Conservation (phyloP, 1,140 invertebrate species). For the Diploscapter pachys region DNA sequence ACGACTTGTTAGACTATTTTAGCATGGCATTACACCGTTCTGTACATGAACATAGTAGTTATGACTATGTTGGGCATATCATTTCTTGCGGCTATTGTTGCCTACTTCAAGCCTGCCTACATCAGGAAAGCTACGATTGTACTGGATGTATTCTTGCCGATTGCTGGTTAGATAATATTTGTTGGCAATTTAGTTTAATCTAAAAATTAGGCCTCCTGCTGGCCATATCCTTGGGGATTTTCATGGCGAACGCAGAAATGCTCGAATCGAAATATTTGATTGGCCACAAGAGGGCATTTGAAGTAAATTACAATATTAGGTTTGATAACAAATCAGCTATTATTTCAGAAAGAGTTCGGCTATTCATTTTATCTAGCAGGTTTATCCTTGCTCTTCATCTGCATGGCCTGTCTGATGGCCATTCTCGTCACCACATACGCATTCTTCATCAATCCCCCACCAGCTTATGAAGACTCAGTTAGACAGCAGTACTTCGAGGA, state of each 20-base stretch:
- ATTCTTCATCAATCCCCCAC: slow-evolving; percentile 42
- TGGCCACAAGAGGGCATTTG: slow-evolving; percentile 51
- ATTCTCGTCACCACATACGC: slow-evolving; percentile 43
- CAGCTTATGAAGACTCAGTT: slow-evolving; percentile 13
- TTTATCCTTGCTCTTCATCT: slow-evolving; percentile 41
- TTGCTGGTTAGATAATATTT: slow-evolving; percentile 33
- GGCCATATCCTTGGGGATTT: slow-evolving; percentile 47
- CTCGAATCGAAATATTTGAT: slow-evolving; percentile 55
- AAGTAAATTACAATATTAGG: slow-evolving; percentile 23
- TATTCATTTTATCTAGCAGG: slow-evolving; percentile 57
- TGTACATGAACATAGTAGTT: slow-evolving; percentile 49
- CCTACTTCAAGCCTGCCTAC: slow-evolving; percentile 39
- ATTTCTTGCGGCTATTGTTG: slow-evolving; percentile 39
- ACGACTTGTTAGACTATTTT: slow-evolving; percentile 19
- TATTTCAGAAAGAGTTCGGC: slow-evolving; percentile 50
- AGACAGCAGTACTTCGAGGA: too few relatives aligned
- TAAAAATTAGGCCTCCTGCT: slow-evolving; percentile 46
- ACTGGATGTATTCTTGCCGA: slow-evolving; percentile 41
- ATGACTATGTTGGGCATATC: slow-evolving; percentile 30
- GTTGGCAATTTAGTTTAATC: slow-evolving; percentile 8
- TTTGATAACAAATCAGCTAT: slow-evolving; percentile 6
- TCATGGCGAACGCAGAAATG: slow-evolving; percentile 58
- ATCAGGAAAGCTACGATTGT: slow-evolving; percentile 42
- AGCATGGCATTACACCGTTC: slow-evolving; percentile 59
- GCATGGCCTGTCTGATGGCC: slow-evolving; percentile 47